Evolutionary conservation across 2,797 vertebrate species (phyloP).

Genomic region (Sibirionetta formosa): DNA sequence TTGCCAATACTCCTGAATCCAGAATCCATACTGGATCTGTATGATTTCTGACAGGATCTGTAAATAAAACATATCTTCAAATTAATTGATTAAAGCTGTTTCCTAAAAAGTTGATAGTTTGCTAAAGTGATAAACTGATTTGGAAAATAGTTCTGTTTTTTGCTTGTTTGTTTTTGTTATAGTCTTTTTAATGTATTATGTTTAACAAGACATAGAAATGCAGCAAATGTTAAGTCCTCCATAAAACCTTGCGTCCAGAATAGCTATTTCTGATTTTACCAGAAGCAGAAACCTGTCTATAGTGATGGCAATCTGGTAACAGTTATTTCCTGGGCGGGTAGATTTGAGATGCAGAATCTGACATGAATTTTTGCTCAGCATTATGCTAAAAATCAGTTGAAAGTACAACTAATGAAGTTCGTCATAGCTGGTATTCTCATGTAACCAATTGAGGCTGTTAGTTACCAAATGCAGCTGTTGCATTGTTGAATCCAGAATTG

Average conservation of each 20-base stretch:
- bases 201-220: not conserved
- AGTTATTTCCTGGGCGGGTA: not conserved
- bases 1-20: not conserved
- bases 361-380: not conserved
- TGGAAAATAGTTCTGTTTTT: not conserved
- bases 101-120: not conserved
- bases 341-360: not conserved
- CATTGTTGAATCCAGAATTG: not conserved
- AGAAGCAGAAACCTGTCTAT: not conserved
- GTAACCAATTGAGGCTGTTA: not conserved
- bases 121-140: not conserved
- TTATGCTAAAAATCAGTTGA: not conserved
- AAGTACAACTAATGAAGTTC: not conserved
- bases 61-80: not conserved
- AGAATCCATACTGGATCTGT: not conserved
- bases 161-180: not conserved
- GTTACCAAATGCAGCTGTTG: not conserved
- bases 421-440: not conserved
- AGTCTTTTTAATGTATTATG: not conserved
- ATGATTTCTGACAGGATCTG: not conserved
- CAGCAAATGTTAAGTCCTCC: not conserved
- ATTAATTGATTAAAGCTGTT: not conserved
- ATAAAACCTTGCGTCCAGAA: not conserved
- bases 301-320: not conserved
- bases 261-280: not conserved